phyloP scores from a whole-genome alignment of 2,888 invertebrate genomes.

The Penaeus monodon region DNA sequence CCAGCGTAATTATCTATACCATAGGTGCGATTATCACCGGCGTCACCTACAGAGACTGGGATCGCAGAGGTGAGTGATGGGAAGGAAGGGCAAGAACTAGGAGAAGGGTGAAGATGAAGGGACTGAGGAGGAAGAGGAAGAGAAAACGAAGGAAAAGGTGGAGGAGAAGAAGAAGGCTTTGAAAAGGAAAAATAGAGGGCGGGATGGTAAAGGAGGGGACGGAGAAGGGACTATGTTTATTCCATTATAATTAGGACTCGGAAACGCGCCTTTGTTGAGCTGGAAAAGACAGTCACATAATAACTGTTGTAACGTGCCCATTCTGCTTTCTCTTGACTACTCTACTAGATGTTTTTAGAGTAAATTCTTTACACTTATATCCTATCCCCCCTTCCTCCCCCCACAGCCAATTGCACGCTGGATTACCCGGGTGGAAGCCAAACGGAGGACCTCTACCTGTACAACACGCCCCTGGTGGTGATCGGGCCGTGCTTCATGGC shows the following conservation, averaged over 20 bases:
- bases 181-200: too few species aligned
- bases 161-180: too few species aligned
- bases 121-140: too few species aligned
- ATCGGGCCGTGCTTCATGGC: conserved; percentile 53
- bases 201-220: too few species aligned
- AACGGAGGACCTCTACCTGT: not conserved
- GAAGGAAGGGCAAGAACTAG: not conserved
- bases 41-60: not conserved
- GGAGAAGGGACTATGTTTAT: too few species aligned
- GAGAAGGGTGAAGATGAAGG: too few species aligned
- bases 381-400: not conserved
- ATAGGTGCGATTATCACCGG: conserved; percentile 21
- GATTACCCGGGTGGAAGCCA: not conserved
- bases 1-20: not conserved
- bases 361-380: not conserved
- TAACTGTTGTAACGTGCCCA: too few species aligned
- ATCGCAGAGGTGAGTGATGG: not conserved
- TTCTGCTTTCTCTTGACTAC: not conserved
- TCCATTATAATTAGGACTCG: too few species aligned
- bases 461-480: conserved; percentile 32
- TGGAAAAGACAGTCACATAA: too few species aligned
- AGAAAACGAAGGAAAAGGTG: too few species aligned
- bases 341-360: not conserved
- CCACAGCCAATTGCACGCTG: conserved; percentile 28
- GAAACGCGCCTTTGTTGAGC: too few species aligned